A percentile compares a stretch with the other conserved stretches of the same genome.
These are phyloP conservation scores for Porites evermanni DNA, from an alignment of 92 coral and sea anemone genomes.

Conservation along the genomic window DNA sequence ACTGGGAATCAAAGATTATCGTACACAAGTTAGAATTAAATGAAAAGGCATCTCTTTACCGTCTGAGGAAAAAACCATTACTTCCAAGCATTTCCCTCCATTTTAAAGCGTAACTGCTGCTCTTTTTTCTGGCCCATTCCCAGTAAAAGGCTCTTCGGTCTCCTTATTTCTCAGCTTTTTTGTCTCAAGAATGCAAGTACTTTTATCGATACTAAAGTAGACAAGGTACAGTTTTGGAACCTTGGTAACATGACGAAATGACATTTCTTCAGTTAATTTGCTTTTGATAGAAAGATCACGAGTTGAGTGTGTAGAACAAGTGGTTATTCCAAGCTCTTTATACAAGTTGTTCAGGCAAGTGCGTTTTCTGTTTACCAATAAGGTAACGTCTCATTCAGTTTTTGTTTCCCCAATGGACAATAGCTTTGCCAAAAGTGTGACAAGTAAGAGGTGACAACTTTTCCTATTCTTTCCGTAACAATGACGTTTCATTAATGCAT, in stretches of 20 bases:
- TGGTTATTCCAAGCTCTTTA: conserved; percentile 2
- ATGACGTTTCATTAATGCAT: background rate
- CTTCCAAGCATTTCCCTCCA: conserved; percentile 37
- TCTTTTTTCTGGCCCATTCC: conserved; percentile 14
- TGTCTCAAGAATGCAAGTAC: conserved; percentile 49
- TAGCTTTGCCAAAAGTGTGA: background rate
- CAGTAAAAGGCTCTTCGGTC: conserved; percentile 7
- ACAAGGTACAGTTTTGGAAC: conserved; percentile 39
- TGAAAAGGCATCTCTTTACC: conserved; percentile 14
- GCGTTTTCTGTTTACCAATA: background rate
- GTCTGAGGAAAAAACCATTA: conserved; percentile 40
- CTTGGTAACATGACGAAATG: conserved; percentile 39
- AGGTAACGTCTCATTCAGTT: background rate
- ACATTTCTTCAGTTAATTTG: background rate
- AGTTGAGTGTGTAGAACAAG: background rate
- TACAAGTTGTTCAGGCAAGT: conserved; percentile 3
- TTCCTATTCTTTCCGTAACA: background rate
- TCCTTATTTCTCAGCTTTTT: conserved; percentile 37
- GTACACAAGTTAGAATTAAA: background rate
- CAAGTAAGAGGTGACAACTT: background rate
- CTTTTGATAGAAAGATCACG: background rate
- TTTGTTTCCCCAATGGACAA: background rate
- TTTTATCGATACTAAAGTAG: conserved; percentile 40
- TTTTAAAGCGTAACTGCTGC: conserved; percentile 5
- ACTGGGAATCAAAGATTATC: background rate